These are phyloP conservation scores for Belonocnema kinseyi DNA, from an alignment of 1,140 invertebrate genomes.

Conservation along the genomic window DNA sequence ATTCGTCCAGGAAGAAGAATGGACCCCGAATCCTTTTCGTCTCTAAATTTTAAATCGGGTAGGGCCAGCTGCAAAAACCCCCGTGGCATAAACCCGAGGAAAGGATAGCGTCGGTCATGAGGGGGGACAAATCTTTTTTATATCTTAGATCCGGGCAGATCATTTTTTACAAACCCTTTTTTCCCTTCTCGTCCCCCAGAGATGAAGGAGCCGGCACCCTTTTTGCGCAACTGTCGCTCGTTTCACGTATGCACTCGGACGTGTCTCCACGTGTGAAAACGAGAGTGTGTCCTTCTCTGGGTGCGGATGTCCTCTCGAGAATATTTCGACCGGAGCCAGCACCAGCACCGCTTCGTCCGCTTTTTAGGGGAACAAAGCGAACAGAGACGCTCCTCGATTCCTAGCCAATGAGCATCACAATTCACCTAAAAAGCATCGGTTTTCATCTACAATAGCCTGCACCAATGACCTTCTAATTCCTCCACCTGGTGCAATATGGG, in stretches of 20 bases:
- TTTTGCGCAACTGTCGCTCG: slow-evolving; percentile 63
- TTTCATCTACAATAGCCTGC: slow-evolving; percentile 12
- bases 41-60: slow-evolving; percentile 49
- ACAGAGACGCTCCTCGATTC: slow-evolving; percentile 44
- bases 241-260: slow-evolving; percentile 30
- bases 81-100: slow-evolving; percentile 58
- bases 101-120: slow-evolving; percentile 61
- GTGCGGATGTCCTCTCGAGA: slow-evolving; percentile 49
- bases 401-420: slow-evolving; percentile 50
- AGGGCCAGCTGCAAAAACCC: slow-evolving; percentile 73
- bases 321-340: slow-evolving; percentile 33
- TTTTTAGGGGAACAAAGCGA: slow-evolving; percentile 29
- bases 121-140: slow-evolving; percentile 65
- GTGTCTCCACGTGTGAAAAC: slow-evolving; percentile 48
- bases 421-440: slow-evolving; percentile 32
- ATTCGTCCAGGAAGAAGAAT: slow-evolving; percentile 71
- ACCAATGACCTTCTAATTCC: slow-evolving; percentile 29
- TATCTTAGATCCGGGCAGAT: slow-evolving; percentile 69
- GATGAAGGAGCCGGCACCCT: slow-evolving; percentile 38
- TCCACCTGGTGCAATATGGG: slow-evolving; percentile 19
- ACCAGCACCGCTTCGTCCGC: slow-evolving; percentile 34
- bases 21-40: slow-evolving; percentile 71
- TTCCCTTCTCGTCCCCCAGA: slow-evolving; percentile 47
- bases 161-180: slow-evolving; percentile 72
- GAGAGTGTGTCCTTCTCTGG: slow-evolving; percentile 26